Evolutionary conservation across 2,113 vertebrate genomes (phyloP), one percentile per base, ranked within the genome.

Genomic region (Periophthalmodon schlosseri): DNA sequence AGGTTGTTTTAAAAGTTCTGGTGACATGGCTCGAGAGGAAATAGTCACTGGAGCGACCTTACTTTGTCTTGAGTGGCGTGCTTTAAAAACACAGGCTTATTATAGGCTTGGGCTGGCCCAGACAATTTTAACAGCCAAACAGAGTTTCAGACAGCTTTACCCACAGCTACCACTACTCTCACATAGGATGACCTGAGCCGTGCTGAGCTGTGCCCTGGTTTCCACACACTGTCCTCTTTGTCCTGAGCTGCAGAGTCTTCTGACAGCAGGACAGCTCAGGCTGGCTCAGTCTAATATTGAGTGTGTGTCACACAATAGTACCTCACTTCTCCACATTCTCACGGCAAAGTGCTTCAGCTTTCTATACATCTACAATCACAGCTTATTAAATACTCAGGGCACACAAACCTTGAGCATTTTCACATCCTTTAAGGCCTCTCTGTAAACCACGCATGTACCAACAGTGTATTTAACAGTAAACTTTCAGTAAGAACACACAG

Each of bases 281-380:
- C 71, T 4, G 21, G 75, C 76, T 76, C 80, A 73, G 77, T 72
- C 71, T 74, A 65, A 49, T 58, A 36, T 39, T 69, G 77, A 24
- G 77, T 70, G 76, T 75, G 74, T 77, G 74, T 78, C 81, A 67
- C 71, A 79, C 67, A 90, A 89, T 82, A 75, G 88, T 78, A 86
- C 84, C 88, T 61, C 71, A 74, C 79, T 83, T 67, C 79, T 77
- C 80, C 84, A 88, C 87, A 91, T 91, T 88, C 91, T 90, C 89
- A 92, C 88, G 86, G 86, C 90, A 94, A 94, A 94, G 92, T 93
- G 92, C 83, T 85, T 87, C 82, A 92, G 91, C 87, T 94, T 93
- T 89, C 90, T 92, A 91, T 85, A 91, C 75, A 86, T 86, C 69
- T 86, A 89, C 82, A 89, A 91, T 91, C 89, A 89, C 89, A 91